Evolutionary conservation across 2,797 vertebrate species (phyloP).

Genomic region (Notolepis coatsorum): DNA sequence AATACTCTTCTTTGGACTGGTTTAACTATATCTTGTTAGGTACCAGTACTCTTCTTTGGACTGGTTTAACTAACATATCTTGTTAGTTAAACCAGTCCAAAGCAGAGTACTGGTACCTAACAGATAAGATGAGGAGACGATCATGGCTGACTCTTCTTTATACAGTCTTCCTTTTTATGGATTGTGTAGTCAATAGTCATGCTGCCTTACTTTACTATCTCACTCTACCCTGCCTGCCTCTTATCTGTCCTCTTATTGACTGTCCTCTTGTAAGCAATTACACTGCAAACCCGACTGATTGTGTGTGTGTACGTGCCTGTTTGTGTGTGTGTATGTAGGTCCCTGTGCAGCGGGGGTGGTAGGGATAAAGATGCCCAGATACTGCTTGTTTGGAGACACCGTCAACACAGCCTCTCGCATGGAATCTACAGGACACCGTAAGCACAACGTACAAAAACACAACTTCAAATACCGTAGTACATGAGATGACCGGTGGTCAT

Average conservation of each 20-base stretch:
- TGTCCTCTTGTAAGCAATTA: background rate
- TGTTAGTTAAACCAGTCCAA: no score
- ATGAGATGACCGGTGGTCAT: no score
- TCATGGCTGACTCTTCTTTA: no score
- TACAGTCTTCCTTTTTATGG: no score
- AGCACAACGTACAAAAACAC: slow-evolving; percentile 56
- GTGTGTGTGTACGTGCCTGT: slow-evolving; percentile 8
- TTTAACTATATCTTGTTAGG: no score
- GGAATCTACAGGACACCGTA: slow-evolving; percentile 97
- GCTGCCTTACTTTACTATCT: background rate
- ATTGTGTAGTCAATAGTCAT: background rate
- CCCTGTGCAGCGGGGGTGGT: slow-evolving; percentile 96
- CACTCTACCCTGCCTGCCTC: background rate
- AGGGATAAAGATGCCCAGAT: slow-evolving; percentile 98
- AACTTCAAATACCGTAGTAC: no score
- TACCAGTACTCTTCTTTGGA: no score
- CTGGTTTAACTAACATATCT: no score
- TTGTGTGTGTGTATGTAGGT: slow-evolving; percentile 73
- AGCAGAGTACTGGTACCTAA: no score
- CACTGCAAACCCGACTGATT: no score
- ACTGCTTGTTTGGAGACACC: slow-evolving; percentile 96
- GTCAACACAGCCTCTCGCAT: slow-evolving; percentile 97
- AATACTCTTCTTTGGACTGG: no score
- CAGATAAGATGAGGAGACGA: no score
- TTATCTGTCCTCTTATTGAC: background rate